A percentile compares a stretch with the other conserved stretches of the same genome.
phyloP scores from a whole-genome alignment of 2,797 vertebrate genomes.

The Betta splendens region DNA sequence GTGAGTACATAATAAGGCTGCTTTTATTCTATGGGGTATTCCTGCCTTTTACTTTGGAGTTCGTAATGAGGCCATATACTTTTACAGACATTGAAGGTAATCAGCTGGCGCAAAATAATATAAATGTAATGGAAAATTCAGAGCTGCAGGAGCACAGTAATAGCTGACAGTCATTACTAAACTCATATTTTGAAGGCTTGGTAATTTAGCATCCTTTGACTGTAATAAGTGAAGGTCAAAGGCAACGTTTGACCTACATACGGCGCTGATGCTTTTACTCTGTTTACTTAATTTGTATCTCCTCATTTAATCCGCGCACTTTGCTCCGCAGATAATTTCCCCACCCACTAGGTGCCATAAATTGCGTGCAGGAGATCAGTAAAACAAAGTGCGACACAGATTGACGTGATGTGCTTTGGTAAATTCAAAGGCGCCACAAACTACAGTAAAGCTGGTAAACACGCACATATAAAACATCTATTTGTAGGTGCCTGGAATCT shows the following conservation, averaged over 20 bases:
- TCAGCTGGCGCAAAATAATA: slow-evolving; percentile 37
- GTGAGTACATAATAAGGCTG: slow-evolving; percentile 61
- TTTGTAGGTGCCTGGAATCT: slow-evolving; percentile 79
- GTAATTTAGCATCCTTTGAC: slow-evolving; percentile 22
- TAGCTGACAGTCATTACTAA: slow-evolving; percentile 23
- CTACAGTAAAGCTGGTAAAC: slow-evolving; percentile 79
- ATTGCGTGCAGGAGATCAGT: slow-evolving; percentile 69
- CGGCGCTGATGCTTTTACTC: slow-evolving; percentile 53
- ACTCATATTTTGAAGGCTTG: slow-evolving; percentile 22
- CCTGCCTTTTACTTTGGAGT: slow-evolving; percentile 55
- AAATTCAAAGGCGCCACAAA: slow-evolving; percentile 72
- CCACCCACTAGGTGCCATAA: slow-evolving; percentile 68
- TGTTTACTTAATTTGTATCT: slow-evolving; percentile 60
- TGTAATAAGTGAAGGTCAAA: slow-evolving; percentile 40
- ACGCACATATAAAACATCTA: slow-evolving; percentile 76
- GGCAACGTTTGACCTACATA: slow-evolving; percentile 70
- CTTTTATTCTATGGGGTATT: slow-evolving; percentile 64
- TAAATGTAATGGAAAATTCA: slow-evolving; percentile 36
- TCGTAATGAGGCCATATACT: slow-evolving; percentile 60
- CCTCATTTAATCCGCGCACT: slow-evolving; percentile 58
- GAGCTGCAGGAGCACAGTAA: slow-evolving; percentile 18
- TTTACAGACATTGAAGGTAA: slow-evolving; percentile 51
- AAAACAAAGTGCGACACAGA: slow-evolving; percentile 69
- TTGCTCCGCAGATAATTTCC: slow-evolving; percentile 61
- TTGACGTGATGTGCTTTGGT: slow-evolving; percentile 78